phyloP scores from a whole-genome alignment of 23 tunicate genomes.

The Halocynthia aurantium region DNA sequence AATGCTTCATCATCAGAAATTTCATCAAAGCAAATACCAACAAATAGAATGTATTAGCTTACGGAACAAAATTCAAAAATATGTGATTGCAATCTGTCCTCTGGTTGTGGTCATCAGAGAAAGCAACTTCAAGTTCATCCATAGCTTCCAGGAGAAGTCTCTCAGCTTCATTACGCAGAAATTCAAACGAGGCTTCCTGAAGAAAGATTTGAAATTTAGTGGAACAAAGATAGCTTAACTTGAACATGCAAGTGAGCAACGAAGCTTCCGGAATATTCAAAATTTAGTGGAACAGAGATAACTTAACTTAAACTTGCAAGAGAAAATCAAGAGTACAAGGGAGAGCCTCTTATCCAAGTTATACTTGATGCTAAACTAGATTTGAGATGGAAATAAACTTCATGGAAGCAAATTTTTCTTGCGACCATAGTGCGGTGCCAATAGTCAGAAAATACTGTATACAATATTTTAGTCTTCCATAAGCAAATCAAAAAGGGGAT shows the following conservation, averaged over 20 bases:
- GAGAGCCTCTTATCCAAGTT: too few relatives aligned
- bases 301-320: neutral
- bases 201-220: neutral
- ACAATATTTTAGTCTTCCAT: too few relatives aligned
- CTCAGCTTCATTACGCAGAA: conserved; percentile 95
- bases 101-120: conserved; percentile 54
- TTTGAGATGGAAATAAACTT: too few relatives aligned
- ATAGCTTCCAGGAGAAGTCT: conserved; percentile 87
- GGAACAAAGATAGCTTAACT: neutral
- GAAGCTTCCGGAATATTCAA: conserved; percentile 43
- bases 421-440: too few relatives aligned
- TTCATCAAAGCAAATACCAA: neutral
- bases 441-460: too few relatives aligned
- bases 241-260: neutral
- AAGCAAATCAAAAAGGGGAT: too few relatives aligned
- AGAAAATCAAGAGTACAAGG: neutral
- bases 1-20: too few relatives aligned
- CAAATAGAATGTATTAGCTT: conserved; percentile 21
- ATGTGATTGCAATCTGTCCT: conserved; percentile 98
- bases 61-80: conserved; percentile 99
- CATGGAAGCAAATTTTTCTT: too few relatives aligned
- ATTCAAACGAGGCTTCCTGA: conserved; percentile 96
- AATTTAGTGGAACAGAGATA: neutral
- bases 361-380: too few relatives aligned
- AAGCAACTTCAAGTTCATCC: conserved; percentile 99